A percentile compares a stretch with the other conserved stretches of the same genome.
Conservation (phyloP, 2,113 vertebrate genomes). For the Drymodes brunneopygia region DNA sequence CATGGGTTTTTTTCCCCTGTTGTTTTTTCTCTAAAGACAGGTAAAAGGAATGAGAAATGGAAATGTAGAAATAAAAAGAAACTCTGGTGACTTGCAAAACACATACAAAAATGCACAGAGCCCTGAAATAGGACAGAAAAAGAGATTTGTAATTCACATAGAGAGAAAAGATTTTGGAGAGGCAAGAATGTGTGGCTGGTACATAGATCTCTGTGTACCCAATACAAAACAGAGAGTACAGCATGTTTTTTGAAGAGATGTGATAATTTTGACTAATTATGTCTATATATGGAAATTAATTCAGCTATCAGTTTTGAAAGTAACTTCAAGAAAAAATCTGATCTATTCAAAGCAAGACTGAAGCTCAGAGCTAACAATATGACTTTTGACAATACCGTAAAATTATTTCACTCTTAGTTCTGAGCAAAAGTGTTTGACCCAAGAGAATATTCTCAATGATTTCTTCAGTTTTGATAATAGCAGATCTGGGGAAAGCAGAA, state of each 20-base stretch:
- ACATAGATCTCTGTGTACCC: neutral
- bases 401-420: neutral
- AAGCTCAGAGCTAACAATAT: neutral
- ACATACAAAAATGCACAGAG: neutral
- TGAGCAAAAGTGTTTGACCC: neutral
- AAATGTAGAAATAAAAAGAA: neutral
- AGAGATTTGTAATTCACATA: neutral
- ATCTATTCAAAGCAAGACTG: neutral
- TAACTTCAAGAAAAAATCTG: neutral
- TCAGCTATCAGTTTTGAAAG: neutral
- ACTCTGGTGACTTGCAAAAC: neutral
- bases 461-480: neutral
- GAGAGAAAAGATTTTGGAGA: neutral
- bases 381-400: neutral
- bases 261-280: neutral
- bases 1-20: accelerated
- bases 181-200: neutral
- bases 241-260: neutral
- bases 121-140: neutral
- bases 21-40: neutral
- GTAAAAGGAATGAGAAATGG: neutral
- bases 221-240: neutral
- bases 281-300: neutral
- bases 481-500: neutral
- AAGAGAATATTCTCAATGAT: neutral